phyloP scores from a whole-genome alignment of 64 coral and sea anemone genomes.

The Montipora efflorescens region DNA sequence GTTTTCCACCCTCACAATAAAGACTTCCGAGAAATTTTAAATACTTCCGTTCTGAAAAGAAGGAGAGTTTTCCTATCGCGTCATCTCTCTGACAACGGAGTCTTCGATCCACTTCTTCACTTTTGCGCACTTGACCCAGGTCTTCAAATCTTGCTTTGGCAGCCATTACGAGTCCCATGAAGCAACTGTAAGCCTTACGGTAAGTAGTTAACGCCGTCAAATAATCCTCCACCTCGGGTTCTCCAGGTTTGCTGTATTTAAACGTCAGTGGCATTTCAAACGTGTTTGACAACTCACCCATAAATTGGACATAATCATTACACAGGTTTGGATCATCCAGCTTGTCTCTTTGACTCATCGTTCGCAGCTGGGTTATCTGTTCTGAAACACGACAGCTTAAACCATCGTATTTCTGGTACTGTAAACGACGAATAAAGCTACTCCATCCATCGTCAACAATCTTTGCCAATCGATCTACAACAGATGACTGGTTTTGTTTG shows the following conservation, averaged over 20 bases:
- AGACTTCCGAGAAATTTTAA: conserved; percentile 47
- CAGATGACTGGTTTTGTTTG: conserved; percentile 4
- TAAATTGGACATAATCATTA: conserved; percentile 34
- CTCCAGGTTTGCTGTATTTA: conserved; percentile 21
- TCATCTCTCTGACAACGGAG: background rate
- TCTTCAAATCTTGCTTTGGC: conserved; percentile 29
- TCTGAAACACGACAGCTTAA: conserved; percentile 8
- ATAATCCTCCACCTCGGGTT: conserved; percentile 50
- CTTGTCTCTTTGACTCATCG: conserved; percentile 11
- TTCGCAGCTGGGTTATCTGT: background rate
- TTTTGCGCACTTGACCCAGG: background rate
- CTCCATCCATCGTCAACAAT: background rate
- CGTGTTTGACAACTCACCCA: conserved; percentile 26
- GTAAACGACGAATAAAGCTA: conserved; percentile 10
- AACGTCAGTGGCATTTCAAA: conserved; percentile 42
- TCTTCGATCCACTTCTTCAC: conserved; percentile 1
- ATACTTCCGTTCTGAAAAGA: conserved; percentile 13
- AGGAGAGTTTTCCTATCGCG: conserved; percentile 4
- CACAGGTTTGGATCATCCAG: conserved; percentile 32
- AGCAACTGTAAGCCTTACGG: conserved; percentile 33
- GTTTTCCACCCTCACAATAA: conserved; percentile 28
- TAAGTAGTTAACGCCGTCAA: conserved; percentile 38
- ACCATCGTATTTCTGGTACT: conserved; percentile 27
- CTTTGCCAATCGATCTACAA: background rate
- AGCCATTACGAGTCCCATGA: conserved; percentile 28